Evolutionary conservation across 1,140 invertebrate genomes (phyloP).

Genomic region (Brachionus plicatilis): DNA sequence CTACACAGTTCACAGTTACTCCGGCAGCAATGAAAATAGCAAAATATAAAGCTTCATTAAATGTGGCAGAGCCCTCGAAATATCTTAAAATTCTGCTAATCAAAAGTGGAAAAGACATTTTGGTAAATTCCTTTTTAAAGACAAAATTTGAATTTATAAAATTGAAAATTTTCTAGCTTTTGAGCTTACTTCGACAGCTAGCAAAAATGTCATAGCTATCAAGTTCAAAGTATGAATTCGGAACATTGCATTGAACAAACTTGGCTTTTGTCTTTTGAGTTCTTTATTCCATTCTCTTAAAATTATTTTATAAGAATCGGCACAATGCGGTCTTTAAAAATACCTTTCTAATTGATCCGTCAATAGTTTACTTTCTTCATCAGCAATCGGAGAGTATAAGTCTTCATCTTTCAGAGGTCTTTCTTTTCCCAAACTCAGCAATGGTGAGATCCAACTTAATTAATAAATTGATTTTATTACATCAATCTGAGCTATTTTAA

Average conservation of each 20-base stretch:
- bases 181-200: neutral
- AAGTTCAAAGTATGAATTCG: neutral
- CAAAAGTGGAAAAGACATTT: conserved; percentile 14
- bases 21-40: neutral
- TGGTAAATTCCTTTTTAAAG: conserved; percentile 11
- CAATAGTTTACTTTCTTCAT: conserved; percentile 4
- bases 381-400: neutral
- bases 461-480: neutral
- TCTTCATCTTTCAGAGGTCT: conserved; percentile 19
- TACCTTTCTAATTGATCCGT: conserved; percentile 36
- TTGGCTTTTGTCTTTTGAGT: conserved; percentile 25
- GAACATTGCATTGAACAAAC: neutral
- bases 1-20: conserved; percentile 59
- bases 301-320: neutral
- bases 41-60: neutral
- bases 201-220: neutral
- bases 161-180: neutral
- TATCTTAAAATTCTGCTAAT: conserved; percentile 27
- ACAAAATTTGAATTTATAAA: neutral
- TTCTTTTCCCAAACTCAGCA: conserved; percentile 6
- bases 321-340: neutral
- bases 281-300: conserved; percentile 36
- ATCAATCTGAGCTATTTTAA: neutral
- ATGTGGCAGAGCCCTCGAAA: neutral
- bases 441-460: conserved; percentile 18